Evolutionary conservation across 2,113 vertebrate genomes (phyloP).

Genomic region (Dendrocopos noguchii): DNA sequence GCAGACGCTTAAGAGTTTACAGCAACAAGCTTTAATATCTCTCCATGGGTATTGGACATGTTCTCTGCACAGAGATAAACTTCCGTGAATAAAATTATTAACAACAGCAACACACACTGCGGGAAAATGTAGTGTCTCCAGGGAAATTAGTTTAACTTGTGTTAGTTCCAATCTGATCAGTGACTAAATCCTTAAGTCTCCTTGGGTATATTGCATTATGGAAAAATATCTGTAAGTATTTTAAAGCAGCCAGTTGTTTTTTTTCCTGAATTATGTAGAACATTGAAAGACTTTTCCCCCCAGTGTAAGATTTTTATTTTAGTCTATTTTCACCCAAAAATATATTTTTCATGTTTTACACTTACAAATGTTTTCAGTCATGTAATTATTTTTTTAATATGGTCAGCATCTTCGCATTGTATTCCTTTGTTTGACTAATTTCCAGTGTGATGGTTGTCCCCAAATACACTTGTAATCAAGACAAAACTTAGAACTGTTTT

Average conservation of each 20-base stretch:
- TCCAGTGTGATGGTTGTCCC: neutral
- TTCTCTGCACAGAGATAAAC: neutral
- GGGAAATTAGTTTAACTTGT: neutral
- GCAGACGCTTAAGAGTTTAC: neutral
- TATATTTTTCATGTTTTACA: neutral
- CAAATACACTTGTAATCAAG: neutral
- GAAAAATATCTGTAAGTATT: neutral
- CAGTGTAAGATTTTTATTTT: neutral
- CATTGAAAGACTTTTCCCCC: neutral
- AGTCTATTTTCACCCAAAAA: accelerated
- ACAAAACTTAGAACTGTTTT: neutral
- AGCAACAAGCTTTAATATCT: neutral
- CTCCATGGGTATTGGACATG: neutral
- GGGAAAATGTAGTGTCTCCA: neutral
- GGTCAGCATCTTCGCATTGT: neutral
- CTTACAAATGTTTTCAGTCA: neutral
- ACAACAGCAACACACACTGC: neutral
- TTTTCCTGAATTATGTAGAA: neutral
- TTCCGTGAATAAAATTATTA: neutral
- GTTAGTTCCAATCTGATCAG: neutral
- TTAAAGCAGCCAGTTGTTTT: neutral
- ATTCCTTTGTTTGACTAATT: neutral
- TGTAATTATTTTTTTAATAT: neutral
- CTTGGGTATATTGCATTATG: neutral
- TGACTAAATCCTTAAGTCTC: neutral